A percentile compares a stretch with the other conserved stretches of the same genome.
Evolutionary conservation across 2,888 invertebrate species (phyloP).

Genomic region (Drosophila meridiana): DNA sequence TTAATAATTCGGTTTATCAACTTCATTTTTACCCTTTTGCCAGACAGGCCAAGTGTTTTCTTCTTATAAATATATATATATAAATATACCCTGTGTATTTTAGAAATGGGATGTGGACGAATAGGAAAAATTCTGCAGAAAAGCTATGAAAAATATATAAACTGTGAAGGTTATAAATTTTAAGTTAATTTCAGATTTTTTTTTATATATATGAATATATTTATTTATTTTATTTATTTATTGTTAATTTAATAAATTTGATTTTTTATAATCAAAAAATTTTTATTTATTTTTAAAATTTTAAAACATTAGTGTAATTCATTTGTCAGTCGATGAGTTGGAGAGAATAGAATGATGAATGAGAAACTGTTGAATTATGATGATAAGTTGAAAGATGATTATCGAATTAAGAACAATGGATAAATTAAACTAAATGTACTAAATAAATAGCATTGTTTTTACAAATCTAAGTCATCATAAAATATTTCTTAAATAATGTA

Average conservation of each 20-base stretch:
- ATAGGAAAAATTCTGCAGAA: not conserved
- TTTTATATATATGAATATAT: not conserved
- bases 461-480: too few relatives aligned
- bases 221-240: too few relatives aligned
- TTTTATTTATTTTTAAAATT: too few relatives aligned
- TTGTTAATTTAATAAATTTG: too few relatives aligned
- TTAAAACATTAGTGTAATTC: too few relatives aligned
- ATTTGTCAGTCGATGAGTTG: too few relatives aligned
- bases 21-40: conserved; percentile 31
- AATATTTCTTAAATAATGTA: too few relatives aligned
- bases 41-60: conserved; percentile 13
- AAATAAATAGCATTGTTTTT: too few relatives aligned
- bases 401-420: too few relatives aligned
- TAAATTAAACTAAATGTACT: too few relatives aligned
- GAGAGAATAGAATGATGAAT: not conserved
- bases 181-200: not conserved
- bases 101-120: not conserved
- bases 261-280: too few relatives aligned
- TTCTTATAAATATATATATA: not conserved
- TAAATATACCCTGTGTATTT: not conserved
- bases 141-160: not conserved
- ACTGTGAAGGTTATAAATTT: not conserved
- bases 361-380: not conserved
- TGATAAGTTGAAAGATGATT: too few relatives aligned
- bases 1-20: conserved; percentile 65